Evolutionary conservation across 1,140 invertebrate genomes (phyloP).

Genomic region (Mercenaria mercenaria): DNA sequence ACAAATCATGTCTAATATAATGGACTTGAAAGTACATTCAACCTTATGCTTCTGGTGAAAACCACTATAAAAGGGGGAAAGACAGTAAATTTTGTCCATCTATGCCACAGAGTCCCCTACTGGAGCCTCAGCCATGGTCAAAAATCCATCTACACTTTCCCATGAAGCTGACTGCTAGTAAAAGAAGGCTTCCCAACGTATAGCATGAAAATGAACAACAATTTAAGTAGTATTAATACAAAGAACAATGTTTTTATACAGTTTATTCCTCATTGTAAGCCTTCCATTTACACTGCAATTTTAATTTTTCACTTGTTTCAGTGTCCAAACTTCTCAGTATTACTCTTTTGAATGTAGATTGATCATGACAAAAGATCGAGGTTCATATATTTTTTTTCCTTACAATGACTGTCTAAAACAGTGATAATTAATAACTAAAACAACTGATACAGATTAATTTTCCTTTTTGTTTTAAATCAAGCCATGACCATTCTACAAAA

Average conservation of each 20-base stretch:
- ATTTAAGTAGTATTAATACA: constrained; percentile 24
- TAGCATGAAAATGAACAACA: constrained; percentile 65
- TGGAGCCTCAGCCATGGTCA: constrained; percentile 82
- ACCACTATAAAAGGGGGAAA: no score
- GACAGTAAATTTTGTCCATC: background rate
- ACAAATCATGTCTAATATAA: no score
- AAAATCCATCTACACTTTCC: constrained; percentile 85
- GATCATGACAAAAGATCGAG: constrained; percentile 47
- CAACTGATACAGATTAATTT: no score
- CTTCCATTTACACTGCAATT: constrained; percentile 51
- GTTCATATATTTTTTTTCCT: background rate
- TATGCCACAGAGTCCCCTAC: constrained; percentile 32
- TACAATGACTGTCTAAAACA: no score
- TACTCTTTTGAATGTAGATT: constrained; percentile 47
- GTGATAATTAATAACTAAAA: no score
- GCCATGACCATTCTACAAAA: constrained; percentile 80
- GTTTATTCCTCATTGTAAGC: constrained; percentile 32
- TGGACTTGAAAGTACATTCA: no score
- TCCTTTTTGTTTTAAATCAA: background rate
- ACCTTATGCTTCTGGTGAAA: no score
- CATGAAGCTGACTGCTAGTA: constrained; percentile 69
- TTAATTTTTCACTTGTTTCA: background rate
- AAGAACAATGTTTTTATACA: background rate
- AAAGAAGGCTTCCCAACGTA: constrained; percentile 80
- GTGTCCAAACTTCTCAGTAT: background rate